Evolutionary conservation across 2,888 invertebrate genomes (phyloP), one percentile per base, ranked within the genome.

Genomic region (Pseudococcus jackbeardsleyi): DNA sequence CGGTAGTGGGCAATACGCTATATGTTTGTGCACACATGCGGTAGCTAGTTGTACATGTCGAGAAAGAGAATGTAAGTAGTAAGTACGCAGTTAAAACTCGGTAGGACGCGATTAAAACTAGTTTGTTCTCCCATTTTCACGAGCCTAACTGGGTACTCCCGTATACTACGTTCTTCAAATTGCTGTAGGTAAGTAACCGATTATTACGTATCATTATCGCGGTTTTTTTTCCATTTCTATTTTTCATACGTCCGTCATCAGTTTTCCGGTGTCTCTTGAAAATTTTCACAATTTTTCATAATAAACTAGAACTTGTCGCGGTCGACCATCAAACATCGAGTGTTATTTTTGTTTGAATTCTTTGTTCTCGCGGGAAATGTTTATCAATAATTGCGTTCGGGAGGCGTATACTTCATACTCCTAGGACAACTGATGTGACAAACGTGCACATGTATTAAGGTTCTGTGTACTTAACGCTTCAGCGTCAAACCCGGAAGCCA

Each of bases 181-280:
- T 77, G 77, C 77, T 77, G 39, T 33, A 77, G 77, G 77, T 77
- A 77, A 77, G 77, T 77, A 77, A 77, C 77, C 77, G 77, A 26
- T 77, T 50, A 50, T 17, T 50, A 15, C 15, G 50, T 50, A 50
- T 50, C 50, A 15, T 50, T 17, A 17, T 8, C 64, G 8, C 22
- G 6, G 22, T 64, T 64, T 64, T 22, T 64, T 7, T 0, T 22
- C 3, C 19, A 5, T 19, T 19, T 7, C 6, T 7, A 59, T 59
- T 15, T 59, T 17, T 59, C 59, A 11, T 15, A 59, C 6, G 4
- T 17, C 3, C 15, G 59, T 7, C n/a, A 2, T 17, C 15, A 59
- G 12, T n/a, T 59, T 59, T 59, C 15, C 5, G 0, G 9, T 59
- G n/a, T 59, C 17, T 33, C 26, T 33, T 33, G 26, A n/a, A n/a